Evolutionary conservation across 2,113 vertebrate genomes (phyloP).

Genomic region (Accipiter virgatus): DNA sequence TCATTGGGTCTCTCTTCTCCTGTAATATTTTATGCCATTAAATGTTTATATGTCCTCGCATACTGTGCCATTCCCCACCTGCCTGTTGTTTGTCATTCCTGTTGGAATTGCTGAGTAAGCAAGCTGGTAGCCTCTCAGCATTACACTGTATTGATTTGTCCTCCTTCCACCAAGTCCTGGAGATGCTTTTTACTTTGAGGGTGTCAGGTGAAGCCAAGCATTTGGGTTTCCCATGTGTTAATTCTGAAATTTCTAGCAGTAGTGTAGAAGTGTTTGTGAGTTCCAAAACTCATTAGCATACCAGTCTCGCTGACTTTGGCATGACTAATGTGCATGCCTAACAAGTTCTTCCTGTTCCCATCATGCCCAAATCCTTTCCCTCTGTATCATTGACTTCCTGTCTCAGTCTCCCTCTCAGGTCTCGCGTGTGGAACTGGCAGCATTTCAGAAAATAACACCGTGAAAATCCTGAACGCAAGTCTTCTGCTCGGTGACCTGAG

Average conservation of each 20-base stretch:
- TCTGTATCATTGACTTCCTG: background rate
- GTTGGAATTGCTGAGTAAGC: background rate
- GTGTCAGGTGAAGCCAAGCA: background rate
- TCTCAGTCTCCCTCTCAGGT: background rate
- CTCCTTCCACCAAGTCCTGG: background rate
- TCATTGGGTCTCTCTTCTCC: background rate
- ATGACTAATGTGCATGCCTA: background rate
- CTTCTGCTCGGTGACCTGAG: background rate
- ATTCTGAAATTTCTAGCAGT: background rate
- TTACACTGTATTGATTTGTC: background rate
- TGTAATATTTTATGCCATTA: background rate
- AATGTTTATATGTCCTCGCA: background rate
- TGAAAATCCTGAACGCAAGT: background rate
- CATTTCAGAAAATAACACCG: background rate
- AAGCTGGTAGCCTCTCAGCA: background rate
- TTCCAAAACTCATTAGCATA: background rate
- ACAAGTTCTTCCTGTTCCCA: conserved; percentile 43
- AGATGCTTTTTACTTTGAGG: background rate
- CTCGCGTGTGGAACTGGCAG: background rate
- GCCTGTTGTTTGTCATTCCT: background rate
- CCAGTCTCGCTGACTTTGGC: background rate
- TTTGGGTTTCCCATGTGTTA: background rate
- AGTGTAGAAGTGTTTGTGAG: background rate
- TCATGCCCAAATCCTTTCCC: background rate
- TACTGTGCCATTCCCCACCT: background rate